These are phyloP conservation scores for Pimephales promelas DNA, from an alignment of 2,113 vertebrate genomes.

Conservation along the genomic window DNA sequence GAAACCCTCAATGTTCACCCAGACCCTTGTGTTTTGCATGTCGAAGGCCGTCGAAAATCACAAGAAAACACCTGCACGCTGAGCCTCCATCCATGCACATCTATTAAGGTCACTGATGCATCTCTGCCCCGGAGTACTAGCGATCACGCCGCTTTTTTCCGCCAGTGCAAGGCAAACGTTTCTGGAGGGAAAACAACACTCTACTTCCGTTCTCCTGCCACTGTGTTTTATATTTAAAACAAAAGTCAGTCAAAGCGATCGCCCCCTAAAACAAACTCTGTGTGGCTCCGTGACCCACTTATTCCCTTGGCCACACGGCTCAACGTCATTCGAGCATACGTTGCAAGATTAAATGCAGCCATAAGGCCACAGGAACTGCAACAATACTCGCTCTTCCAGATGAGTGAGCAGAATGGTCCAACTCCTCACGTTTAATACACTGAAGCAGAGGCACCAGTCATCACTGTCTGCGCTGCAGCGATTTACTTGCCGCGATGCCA, in stretches of 20 bases:
- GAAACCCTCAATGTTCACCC: neutral
- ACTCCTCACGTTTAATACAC: constrained; percentile 21
- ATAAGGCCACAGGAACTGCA: constrained; percentile 28
- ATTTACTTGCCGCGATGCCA: constrained; percentile 21
- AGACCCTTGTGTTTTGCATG: neutral
- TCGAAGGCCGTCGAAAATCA: neutral
- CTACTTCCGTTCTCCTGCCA: neutral
- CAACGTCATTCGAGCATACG: constrained; percentile 5
- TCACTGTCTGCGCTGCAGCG: neutral
- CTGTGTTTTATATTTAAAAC: constrained; percentile 13
- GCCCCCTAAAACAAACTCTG: constrained; percentile 26
- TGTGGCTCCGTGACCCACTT: constrained; percentile 41
- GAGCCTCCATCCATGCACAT: neutral
- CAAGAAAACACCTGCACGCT: neutral
- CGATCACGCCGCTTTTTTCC: neutral
- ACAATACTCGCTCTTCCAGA: constrained; percentile 43
- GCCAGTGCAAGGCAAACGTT: neutral
- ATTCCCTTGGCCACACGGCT: constrained; percentile 7
- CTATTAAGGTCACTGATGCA: neutral
- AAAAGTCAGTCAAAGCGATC: constrained; percentile 10
- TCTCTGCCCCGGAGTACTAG: neutral
- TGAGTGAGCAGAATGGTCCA: constrained; percentile 23
- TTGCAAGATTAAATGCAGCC: constrained; percentile 19
- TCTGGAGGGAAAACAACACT: neutral
- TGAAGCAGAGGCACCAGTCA: constrained; percentile 34